Percentiles rank a stretch among this genome's conserved stretches.
phyloP scores from a whole-genome alignment of 2,113 vertebrate genomes.

The Marmota flaviventris region DNA sequence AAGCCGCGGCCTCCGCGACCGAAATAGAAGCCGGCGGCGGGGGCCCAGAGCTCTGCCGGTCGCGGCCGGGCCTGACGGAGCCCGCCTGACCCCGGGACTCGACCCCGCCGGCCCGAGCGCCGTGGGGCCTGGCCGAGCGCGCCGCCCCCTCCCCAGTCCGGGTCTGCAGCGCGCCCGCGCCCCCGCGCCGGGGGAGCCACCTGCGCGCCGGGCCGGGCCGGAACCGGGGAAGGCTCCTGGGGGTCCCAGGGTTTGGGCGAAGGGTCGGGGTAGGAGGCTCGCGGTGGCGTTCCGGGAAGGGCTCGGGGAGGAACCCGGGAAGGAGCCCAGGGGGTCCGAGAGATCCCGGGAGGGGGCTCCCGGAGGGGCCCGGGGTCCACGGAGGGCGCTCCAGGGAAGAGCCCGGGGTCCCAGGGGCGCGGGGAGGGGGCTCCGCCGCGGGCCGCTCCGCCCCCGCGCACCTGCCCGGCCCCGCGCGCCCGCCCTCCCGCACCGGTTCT shows the following conservation, averaged over 20 bases:
- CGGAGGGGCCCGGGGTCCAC: neutral
- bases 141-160: neutral
- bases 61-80: neutral
- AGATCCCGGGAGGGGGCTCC: neutral
- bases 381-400: neutral
- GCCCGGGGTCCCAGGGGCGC: neutral
- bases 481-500: neutral
- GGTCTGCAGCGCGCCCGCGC: neutral
- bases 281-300: neutral
- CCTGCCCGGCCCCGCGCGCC: conserved; percentile 54
- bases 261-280: too few relatives aligned
- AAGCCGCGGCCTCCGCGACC: conserved; percentile 1
- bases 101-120: neutral
- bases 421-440: neutral
- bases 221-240: neutral
- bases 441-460: neutral
- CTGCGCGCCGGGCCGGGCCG: neutral
- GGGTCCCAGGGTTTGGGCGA: too few relatives aligned
- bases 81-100: neutral
- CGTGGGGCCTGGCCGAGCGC: neutral
- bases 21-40: conserved; percentile 29
- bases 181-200: conserved; percentile 14
- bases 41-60: neutral
- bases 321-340: neutral
- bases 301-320: neutral